phyloP scores from a whole-genome alignment of 2,113 vertebrate species.

The Turdus rufiventris region DNA sequence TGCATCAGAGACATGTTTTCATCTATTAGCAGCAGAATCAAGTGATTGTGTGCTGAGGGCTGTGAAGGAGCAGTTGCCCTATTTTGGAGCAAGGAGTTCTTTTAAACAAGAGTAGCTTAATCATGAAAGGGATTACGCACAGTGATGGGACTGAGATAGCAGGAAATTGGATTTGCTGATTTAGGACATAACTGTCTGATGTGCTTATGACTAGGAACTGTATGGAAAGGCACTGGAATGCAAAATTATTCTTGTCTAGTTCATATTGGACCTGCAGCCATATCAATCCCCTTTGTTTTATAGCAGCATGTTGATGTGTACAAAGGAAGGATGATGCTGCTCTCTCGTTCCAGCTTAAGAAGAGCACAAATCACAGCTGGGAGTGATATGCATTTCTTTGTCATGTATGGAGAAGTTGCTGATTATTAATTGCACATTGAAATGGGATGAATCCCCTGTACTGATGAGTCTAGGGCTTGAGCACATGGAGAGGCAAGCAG shows the following conservation, averaged over 20 bases:
- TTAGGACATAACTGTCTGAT: slow-evolving; percentile 3
- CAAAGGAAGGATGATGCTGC: not conserved
- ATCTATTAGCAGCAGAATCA: slow-evolving; percentile 29
- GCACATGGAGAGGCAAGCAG: not conserved
- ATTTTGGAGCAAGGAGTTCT: slow-evolving; percentile 10
- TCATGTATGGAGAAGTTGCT: not conserved
- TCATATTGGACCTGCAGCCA: not conserved
- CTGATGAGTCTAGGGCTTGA: not conserved
- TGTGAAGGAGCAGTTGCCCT: not conserved
- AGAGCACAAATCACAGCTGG: not conserved
- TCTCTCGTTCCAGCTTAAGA: not conserved
- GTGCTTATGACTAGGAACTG: not conserved
- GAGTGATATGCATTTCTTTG: not conserved
- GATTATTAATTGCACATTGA: not conserved
- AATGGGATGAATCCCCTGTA: not conserved
- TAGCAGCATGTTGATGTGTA: not conserved
- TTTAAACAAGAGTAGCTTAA: slow-evolving; percentile 42
- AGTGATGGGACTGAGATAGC: not conserved
- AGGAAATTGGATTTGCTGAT: slow-evolving; percentile 53
- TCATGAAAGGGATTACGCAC: slow-evolving; percentile 4
- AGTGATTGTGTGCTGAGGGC: not conserved
- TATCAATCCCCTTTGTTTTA: not conserved
- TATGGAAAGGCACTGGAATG: not conserved
- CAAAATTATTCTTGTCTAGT: not conserved
- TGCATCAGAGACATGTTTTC: slow-evolving; percentile 12